Evolutionary conservation across 2,888 invertebrate genomes (phyloP).

Genomic region (Sarcophaga rosellei): DNA sequence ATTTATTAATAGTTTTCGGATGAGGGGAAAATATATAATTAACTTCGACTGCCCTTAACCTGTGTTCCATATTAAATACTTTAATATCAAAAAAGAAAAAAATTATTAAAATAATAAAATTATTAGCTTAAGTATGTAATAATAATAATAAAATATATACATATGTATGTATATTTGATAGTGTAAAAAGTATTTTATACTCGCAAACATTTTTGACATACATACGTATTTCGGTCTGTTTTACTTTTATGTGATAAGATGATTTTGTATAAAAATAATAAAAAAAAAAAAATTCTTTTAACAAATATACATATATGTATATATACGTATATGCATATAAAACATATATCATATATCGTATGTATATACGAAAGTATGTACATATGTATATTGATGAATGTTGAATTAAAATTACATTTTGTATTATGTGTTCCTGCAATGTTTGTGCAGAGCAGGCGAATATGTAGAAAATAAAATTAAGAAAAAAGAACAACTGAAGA

Average conservation of each 20-base stretch:
- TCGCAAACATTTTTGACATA: background rate
- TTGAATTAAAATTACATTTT: too few species aligned
- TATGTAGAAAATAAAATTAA: too few species aligned
- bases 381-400: too few species aligned
- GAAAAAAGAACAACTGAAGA: too few species aligned
- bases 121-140: background rate
- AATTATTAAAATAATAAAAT: background rate
- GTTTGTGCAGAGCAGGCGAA: too few species aligned
- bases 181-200: background rate
- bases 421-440: too few species aligned
- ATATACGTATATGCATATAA: too few species aligned
- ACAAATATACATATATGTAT: too few species aligned
- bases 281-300: too few species aligned
- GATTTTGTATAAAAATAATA: too few species aligned
- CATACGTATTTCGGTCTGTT: background rate
- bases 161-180: background rate
- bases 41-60: constrained; percentile 29
- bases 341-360: too few species aligned
- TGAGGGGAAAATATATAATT: background rate
- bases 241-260: too few species aligned
- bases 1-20: constrained; percentile 23
- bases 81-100: background rate
- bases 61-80: constrained; percentile 25
- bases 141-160: background rate
- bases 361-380: background rate